Conservation (phyloP, 2,888 invertebrate genomes). For the Andrena bicolor region DNA sequence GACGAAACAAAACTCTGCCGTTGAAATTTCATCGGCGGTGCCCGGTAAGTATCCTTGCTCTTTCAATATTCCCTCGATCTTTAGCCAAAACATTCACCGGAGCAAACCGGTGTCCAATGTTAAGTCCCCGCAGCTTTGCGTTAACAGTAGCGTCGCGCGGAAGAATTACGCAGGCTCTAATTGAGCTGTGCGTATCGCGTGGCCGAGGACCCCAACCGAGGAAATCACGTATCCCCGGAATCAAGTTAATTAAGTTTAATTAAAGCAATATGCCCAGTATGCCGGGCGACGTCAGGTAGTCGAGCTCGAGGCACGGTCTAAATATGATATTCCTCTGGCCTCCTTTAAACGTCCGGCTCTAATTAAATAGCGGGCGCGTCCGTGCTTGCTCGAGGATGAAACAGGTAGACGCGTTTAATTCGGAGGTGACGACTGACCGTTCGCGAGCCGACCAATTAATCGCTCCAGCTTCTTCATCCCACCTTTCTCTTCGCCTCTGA, state of each 20-base stretch:
- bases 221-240: slow-evolving; percentile 46
- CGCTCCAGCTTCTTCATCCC: background rate
- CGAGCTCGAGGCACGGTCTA: slow-evolving; percentile 20
- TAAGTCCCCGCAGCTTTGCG: too few relatives aligned
- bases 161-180: slow-evolving; percentile 7
- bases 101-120: too few relatives aligned
- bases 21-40: slow-evolving; percentile 20
- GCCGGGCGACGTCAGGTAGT: slow-evolving; percentile 29
- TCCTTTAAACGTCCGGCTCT: slow-evolving; percentile 26
- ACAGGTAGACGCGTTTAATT: slow-evolving; percentile 61
- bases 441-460: slow-evolving; percentile 61
- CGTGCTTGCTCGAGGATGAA: slow-evolving; percentile 8
- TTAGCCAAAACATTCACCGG: too few relatives aligned
- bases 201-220: background rate
- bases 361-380: slow-evolving; percentile 34
- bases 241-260: slow-evolving; percentile 70
- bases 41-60: slow-evolving; percentile 4
- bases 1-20: slow-evolving; percentile 23
- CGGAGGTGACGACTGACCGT: slow-evolving; percentile 58
- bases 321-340: slow-evolving; percentile 43
- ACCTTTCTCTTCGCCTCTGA: slow-evolving; percentile 3
- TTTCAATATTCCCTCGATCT: background rate
- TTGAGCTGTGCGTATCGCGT: slow-evolving; percentile 17
- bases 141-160: too few relatives aligned
- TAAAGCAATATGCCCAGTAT: slow-evolving; percentile 56